Evolutionary conservation across 2,113 vertebrate species (phyloP).

Genomic region (Lamprotornis superbus): DNA sequence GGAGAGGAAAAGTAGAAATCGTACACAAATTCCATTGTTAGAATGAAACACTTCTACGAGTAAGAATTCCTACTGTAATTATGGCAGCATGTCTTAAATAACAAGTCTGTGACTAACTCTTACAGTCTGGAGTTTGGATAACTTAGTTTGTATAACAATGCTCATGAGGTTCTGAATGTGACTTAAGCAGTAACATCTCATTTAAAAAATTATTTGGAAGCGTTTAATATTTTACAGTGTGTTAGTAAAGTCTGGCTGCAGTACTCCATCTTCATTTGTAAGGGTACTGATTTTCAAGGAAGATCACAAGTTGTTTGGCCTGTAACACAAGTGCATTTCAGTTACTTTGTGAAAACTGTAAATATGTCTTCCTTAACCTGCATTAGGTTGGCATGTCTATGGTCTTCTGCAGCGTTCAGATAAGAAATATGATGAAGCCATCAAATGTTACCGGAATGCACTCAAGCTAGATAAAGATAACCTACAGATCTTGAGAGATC

Average conservation of each 20-base stretch:
- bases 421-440: constrained; percentile 83
- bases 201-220: background rate
- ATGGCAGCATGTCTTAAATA: background rate
- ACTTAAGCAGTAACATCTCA: background rate
- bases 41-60: background rate
- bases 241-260: background rate
- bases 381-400: constrained; percentile 79
- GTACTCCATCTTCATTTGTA: background rate
- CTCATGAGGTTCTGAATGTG: background rate
- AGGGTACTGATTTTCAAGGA: background rate
- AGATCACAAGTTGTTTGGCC: background rate
- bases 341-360: background rate
- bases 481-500: constrained; percentile 79
- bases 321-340: background rate
- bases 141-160: background rate
- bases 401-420: constrained; percentile 80
- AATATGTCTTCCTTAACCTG: constrained; percentile 65
- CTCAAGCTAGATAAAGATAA: constrained; percentile 83
- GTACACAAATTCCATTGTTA: background rate
- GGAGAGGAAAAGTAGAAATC: background rate
- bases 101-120: background rate
- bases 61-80: background rate
- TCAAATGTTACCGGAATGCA: constrained; percentile 82
- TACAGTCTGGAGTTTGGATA: background rate
- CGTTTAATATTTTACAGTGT: background rate